Evolutionary conservation across 1,140 invertebrate genomes (phyloP).

Genomic region (Drosophila takahashii): DNA sequence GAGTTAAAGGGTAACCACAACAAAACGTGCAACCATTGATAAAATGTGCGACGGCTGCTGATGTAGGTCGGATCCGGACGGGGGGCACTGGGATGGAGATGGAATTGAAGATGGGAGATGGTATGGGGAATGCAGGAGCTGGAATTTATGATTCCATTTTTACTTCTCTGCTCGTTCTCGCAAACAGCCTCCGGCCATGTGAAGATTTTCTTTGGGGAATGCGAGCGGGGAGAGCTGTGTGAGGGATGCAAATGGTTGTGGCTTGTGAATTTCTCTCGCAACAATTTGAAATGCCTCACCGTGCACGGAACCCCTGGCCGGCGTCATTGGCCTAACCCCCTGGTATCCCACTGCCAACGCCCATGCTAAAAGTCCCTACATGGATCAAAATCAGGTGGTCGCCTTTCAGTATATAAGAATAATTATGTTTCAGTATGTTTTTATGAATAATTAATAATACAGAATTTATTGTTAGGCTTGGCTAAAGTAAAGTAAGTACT

Average conservation of each 20-base stretch:
- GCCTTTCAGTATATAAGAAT: too few species aligned
- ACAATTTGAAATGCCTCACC: slow-evolving; percentile 37
- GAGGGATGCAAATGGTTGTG: slow-evolving; percentile 48
- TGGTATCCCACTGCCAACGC: neutral
- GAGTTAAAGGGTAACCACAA: slow-evolving; percentile 39
- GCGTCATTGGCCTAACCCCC: slow-evolving; percentile 31
- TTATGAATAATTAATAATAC: too few species aligned
- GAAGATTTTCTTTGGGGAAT: slow-evolving; percentile 35
- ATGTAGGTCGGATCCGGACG: slow-evolving; percentile 48
- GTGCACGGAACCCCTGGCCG: slow-evolving; percentile 10
- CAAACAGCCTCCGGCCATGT: slow-evolving; percentile 43
- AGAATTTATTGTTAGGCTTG: too few species aligned
- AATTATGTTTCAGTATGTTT: too few species aligned
- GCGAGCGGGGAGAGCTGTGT: slow-evolving; percentile 4
- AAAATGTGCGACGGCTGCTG: slow-evolving; percentile 64
- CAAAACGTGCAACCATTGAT: slow-evolving; percentile 58
- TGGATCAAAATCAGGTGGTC: neutral
- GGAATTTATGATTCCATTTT: slow-evolving; percentile 69
- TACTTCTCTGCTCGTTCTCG: slow-evolving; percentile 49
- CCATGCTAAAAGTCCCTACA: slow-evolving; percentile 1
- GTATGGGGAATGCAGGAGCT: slow-evolving; percentile 9
- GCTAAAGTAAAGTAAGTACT: too few species aligned
- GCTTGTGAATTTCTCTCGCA: slow-evolving; percentile 44
- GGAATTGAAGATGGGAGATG: neutral
- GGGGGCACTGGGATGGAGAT: neutral